Conservation (phyloP, 2,888 invertebrate genomes). For the Stenoptilia bipunctidactyla region DNA sequence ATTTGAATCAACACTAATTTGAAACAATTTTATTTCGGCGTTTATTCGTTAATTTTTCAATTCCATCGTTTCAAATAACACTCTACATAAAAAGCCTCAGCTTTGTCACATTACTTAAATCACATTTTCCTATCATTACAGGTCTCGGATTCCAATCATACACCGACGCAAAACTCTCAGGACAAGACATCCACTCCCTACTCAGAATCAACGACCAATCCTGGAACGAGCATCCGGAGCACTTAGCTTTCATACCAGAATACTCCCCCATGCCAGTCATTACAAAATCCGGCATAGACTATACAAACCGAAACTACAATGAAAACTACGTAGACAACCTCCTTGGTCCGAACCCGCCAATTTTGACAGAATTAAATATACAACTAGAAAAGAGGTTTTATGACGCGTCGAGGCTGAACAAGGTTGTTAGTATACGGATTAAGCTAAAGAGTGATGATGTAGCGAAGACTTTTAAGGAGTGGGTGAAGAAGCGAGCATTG, state of each 20-base stretch:
- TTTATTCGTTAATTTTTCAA: too few species aligned
- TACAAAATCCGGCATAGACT: conserved; percentile 40
- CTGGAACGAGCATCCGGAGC: conserved; percentile 26
- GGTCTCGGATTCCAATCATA: conserved; percentile 42
- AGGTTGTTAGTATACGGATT: conserved; percentile 30
- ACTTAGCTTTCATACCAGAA: conserved; percentile 26
- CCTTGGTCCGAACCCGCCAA: conserved; percentile 42
- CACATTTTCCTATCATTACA: conserved; percentile 19
- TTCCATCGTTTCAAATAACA: too few species aligned
- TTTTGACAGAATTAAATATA: conserved; percentile 33
- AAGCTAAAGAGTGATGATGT: conserved; percentile 34
- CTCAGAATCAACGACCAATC: conserved; percentile 30
- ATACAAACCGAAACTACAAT: conserved; percentile 32
- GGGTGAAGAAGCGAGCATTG: conserved; percentile 32
- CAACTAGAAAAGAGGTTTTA: conserved; percentile 27
- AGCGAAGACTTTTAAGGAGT: conserved; percentile 29
- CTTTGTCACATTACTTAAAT: too few species aligned
- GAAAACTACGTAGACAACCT: conserved; percentile 33
- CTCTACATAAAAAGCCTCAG: too few species aligned
- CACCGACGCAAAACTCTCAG: conserved; percentile 32
- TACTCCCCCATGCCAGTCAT: conserved; percentile 32
- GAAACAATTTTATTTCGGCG: too few species aligned
- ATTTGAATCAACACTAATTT: too few species aligned
- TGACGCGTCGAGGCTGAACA: conserved; percentile 26
- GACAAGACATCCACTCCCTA: conserved; percentile 36